A percentile compares a stretch with the other conserved stretches of the same genome.
Evolutionary conservation across 2,797 vertebrate species (phyloP).

Genomic region (Lateolabrax maculatus): DNA sequence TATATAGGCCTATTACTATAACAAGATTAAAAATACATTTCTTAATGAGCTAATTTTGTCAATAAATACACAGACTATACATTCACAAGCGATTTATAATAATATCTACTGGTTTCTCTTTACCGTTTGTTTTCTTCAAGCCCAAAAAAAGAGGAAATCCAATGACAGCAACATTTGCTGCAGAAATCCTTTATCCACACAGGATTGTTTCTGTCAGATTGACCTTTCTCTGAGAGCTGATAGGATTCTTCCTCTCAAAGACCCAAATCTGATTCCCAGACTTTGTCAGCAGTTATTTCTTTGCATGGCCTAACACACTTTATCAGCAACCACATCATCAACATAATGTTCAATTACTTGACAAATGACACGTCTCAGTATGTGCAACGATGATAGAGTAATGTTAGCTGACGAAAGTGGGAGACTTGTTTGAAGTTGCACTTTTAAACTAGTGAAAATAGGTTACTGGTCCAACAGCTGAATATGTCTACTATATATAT

Average conservation of each 20-base stretch:
- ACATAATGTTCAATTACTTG: slow-evolving; percentile 12
- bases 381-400: neutral
- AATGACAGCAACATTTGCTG: slow-evolving; percentile 28
- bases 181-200: slow-evolving; percentile 31
- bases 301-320: neutral
- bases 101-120: neutral
- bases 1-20: no score
- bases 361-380: neutral
- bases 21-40: neutral
- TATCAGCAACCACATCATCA: neutral
- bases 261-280: slow-evolving; percentile 9
- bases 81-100: neutral
- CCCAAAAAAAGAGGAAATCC: slow-evolving; percentile 1
- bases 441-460: slow-evolving; percentile 22
- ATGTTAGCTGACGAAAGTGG: neutral
- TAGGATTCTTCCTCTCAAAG: slow-evolving; percentile 24
- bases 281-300: slow-evolving; percentile 31
- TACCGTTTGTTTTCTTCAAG: neutral
- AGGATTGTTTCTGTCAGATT: slow-evolving; percentile 38
- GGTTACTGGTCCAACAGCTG: slow-evolving; percentile 11
- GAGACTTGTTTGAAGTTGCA: slow-evolving; percentile 8
- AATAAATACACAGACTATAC: neutral
- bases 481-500: neutral
- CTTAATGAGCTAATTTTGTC: neutral
- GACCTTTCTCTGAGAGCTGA: slow-evolving; percentile 49